Evolutionary conservation across 2,113 vertebrate species (phyloP), one percentile per base, ranked within the genome.

Genomic region (Pao palembangensis): DNA sequence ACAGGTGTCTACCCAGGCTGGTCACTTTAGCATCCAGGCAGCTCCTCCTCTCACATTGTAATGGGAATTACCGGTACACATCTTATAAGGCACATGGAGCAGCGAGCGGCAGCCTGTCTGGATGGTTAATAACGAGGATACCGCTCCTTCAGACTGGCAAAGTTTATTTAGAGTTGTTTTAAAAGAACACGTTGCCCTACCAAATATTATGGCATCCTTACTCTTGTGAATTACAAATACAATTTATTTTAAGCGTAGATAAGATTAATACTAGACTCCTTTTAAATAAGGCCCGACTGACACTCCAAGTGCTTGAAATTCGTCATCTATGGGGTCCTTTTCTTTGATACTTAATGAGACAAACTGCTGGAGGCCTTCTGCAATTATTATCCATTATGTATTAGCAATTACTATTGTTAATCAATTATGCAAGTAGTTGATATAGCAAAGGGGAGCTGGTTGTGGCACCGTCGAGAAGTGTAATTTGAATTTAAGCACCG

Each of bases 381-480:
- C 43, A 53, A 69, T 80, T 71, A 84, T 77, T 79, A 81, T 67
- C 68, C 72, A 78, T 75, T 69, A 82, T 79, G 70, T 46, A 79
- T 76, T 71, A 72, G 73, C 71, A 61, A 78, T 79, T 71, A 76
- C 46, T 60, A 18, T 49, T 59, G 75, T 64, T 76, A 61, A 79
- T 81, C 73, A 80, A 71, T 81, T 82, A 74, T 62, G 62, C 61
- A 63, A 42, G 57, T 43, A 38, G 64, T 68, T 47, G 42, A 56
- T 62, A n/a, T 15, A 51, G 49, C 6, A 13, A 63, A 44, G 25
- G 55, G 17, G 53, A 21, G 47, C 58, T 16, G 54, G 69, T 71
- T 54, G 44, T 8, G 52, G 65, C n/a, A 3, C 21, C 48, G 69
- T 53, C 3, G 5, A 5, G 16, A 8, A 51, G 53, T 19, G 55